A percentile compares a stretch with the other conserved stretches of the same genome.
These are phyloP conservation scores for Phortica magna DNA, from an alignment of 2,888 invertebrate species.

Conservation along the genomic window DNA sequence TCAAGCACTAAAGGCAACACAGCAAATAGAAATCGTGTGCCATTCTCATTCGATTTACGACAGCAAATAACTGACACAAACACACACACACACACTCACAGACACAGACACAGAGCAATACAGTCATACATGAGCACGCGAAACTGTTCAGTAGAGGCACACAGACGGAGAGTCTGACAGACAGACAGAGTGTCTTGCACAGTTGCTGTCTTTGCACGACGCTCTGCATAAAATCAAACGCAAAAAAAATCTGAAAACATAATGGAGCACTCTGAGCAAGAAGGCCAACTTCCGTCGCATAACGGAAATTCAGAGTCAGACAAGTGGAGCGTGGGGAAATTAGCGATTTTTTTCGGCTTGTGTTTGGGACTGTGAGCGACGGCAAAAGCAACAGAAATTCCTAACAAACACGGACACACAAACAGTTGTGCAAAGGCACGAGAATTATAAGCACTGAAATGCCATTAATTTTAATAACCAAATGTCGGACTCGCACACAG, in stretches of 20 bases:
- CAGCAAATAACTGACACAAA: neutral
- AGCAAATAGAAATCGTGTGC: neutral
- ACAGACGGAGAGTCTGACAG: neutral
- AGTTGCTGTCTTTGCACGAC: neutral
- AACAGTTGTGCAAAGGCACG: slow-evolving; percentile 16
- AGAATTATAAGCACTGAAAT: neutral
- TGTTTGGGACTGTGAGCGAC: slow-evolving; percentile 22
- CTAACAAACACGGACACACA: slow-evolving; percentile 38
- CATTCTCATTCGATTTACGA: slow-evolving; percentile 13
- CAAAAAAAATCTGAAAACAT: neutral
- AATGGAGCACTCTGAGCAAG: slow-evolving; percentile 25
- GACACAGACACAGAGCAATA: slow-evolving; percentile 10
- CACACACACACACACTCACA: slow-evolving; percentile 1
- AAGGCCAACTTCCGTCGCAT: neutral
- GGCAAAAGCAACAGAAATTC: slow-evolving; percentile 33
- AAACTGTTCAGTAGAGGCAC: slow-evolving; percentile 34
- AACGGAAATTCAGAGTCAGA: slow-evolving; percentile 68
- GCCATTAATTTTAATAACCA: slow-evolving; percentile 46
- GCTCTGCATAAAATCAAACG: slow-evolving; percentile 53
- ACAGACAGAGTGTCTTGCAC: too few species aligned
- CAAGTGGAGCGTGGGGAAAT: slow-evolving; percentile 68
- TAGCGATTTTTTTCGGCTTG: slow-evolving; percentile 47
- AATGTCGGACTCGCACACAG: slow-evolving; percentile 15
- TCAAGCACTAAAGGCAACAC: neutral
- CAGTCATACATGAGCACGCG: slow-evolving; percentile 28